Percentiles rank a stretch among this genome's conserved stretches.
phyloP scores from a whole-genome alignment of 2,888 invertebrate species.

The Cordylochernes scorpioides region DNA sequence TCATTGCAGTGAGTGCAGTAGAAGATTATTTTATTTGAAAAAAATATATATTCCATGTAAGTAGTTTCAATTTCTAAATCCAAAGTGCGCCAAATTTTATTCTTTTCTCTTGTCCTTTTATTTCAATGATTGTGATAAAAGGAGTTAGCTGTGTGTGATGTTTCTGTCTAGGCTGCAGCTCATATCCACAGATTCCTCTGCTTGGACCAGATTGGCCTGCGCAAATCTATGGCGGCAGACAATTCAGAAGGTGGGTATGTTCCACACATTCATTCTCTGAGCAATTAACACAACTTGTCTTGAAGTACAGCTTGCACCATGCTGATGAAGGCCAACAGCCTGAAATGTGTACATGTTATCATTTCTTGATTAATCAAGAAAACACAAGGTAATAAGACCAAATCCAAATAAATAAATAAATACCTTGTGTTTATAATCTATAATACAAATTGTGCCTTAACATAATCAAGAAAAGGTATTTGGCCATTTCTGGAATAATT shows the following conservation, averaged over 20 bases:
- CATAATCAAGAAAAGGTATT: no score
- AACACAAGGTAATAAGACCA: no score
- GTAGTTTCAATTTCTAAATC: slow-evolving; percentile 2
- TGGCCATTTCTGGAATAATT: no score
- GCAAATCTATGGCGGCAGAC: slow-evolving; percentile 40
- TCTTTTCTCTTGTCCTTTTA: slow-evolving; percentile 1
- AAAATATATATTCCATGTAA: neutral
- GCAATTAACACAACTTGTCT: no score
- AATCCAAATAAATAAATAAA: no score
- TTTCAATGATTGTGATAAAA: slow-evolving; percentile 2
- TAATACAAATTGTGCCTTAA: no score
- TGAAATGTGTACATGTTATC: no score
- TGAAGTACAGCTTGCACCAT: neutral
- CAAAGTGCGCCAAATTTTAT: no score
- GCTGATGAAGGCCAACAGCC: neutral
- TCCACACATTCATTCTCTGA: neutral
- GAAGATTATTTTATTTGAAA: neutral
- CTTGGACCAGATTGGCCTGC: slow-evolving; percentile 59
- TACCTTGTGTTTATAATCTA: no score
- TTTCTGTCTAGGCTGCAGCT: slow-evolving; percentile 42
- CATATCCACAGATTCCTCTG: slow-evolving; percentile 78
- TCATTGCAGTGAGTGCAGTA: no score
- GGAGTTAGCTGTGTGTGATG: neutral
- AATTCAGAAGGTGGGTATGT: slow-evolving; percentile 30
- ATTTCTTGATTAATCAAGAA: no score